Conservation (phyloP, 2,113 vertebrate species). For the Ctenomys sociabilis region DNA sequence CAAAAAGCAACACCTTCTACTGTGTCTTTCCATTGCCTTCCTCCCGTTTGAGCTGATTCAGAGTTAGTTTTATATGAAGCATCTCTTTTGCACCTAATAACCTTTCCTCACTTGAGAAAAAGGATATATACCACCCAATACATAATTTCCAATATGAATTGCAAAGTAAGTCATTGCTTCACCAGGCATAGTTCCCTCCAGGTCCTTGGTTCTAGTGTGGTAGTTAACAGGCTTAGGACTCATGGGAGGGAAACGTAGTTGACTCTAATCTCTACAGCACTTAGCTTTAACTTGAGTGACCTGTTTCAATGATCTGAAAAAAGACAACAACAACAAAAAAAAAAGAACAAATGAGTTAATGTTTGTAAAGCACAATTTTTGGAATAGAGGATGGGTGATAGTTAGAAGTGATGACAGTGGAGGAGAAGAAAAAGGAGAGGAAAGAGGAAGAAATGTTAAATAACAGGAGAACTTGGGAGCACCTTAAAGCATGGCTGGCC, state of each 20-base stretch:
- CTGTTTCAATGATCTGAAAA: not conserved
- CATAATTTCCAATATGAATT: not conserved
- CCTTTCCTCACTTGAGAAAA: not conserved
- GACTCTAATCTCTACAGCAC: not conserved
- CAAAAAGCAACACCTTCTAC: not conserved
- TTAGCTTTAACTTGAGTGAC: not conserved
- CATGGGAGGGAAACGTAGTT: not conserved
- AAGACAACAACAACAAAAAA: not conserved
- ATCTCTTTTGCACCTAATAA: not conserved
- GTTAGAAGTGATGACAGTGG: not conserved
- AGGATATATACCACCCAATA: not conserved
- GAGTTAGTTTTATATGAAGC: not conserved
- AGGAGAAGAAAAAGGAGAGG: not conserved
- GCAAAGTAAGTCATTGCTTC: not conserved
- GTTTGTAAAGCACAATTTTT: not conserved
- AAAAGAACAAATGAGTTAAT: not conserved
- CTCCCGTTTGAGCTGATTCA: not conserved
- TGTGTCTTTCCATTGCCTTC: not conserved
- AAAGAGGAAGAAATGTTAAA: not conserved
- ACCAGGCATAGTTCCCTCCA: not conserved
- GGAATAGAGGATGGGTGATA: not conserved
- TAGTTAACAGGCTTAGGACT: not conserved
- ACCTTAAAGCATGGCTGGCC: not conserved
- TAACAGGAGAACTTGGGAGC: not conserved
- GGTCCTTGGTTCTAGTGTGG: not conserved